phyloP scores from a whole-genome alignment of 2,888 invertebrate genomes.

The Nysson spinosus region DNA sequence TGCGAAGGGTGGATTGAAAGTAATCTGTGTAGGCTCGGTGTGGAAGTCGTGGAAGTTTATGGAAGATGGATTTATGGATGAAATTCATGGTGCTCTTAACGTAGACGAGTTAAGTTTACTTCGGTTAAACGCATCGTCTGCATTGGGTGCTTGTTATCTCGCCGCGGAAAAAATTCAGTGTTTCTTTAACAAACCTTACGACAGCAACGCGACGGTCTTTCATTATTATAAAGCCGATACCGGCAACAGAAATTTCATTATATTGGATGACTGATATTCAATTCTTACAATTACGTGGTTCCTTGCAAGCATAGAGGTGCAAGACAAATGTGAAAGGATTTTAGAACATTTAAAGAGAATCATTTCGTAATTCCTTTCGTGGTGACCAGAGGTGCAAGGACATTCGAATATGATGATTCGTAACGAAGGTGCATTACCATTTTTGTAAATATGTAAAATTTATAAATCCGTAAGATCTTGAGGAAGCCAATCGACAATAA shows the following conservation, averaged over 20 bases:
- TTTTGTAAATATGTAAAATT: no score
- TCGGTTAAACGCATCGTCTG: conserved; percentile 85
- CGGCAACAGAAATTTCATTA: no score
- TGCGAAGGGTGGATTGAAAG: conserved; percentile 81
- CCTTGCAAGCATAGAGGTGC: not conserved
- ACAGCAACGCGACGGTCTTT: conserved; percentile 84
- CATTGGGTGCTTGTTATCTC: conserved; percentile 91
- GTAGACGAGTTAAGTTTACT: conserved; percentile 82
- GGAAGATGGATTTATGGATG: conserved; percentile 83
- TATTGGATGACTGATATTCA: no score
- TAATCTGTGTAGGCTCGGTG: conserved; percentile 96
- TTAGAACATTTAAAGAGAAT: no score
- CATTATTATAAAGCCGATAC: conserved; percentile 79
- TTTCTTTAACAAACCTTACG: conserved; percentile 84
- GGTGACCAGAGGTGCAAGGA: no score
- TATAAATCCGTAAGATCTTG: no score
- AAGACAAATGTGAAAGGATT: not conserved
- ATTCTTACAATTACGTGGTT: no score
- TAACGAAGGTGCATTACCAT: no score
- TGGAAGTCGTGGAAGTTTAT: conserved; percentile 95
- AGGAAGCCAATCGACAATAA: no score
- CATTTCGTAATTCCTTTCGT: no score
- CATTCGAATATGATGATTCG: no score
- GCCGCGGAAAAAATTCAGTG: conserved; percentile 86
- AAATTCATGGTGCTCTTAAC: conserved; percentile 78